Evolutionary conservation across 2,113 vertebrate genomes (phyloP).

Genomic region (Phrynosoma platyrhinos): DNA sequence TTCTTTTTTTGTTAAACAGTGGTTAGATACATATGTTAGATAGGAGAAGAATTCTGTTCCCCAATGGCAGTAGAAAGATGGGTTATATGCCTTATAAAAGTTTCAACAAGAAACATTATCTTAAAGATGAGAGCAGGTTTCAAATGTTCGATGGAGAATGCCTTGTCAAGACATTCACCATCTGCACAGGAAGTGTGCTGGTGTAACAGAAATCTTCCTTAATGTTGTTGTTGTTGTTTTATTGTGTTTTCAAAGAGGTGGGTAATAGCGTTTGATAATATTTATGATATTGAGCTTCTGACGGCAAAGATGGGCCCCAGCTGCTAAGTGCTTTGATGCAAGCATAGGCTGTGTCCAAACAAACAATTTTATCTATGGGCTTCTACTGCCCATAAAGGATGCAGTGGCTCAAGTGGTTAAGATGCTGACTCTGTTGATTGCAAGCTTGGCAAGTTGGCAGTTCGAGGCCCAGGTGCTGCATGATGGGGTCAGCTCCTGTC

Average conservation of each 20-base stretch:
- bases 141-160: slow-evolving; percentile 23
- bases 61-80: slow-evolving; percentile 55
- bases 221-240: not conserved
- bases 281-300: not conserved
- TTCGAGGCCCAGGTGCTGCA: too few relatives aligned
- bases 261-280: not conserved
- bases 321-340: not conserved
- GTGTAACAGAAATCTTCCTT: not conserved
- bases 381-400: rapidly evolving
- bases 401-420: too few relatives aligned
- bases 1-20: slow-evolving; percentile 27
- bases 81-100: slow-evolving; percentile 66
- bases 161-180: not conserved
- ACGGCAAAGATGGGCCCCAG: not conserved
- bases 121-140: slow-evolving; percentile 19
- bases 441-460: not conserved
- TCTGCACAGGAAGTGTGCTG: not conserved
- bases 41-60: slow-evolving; percentile 55
- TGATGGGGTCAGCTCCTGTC: too few relatives aligned
- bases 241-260: not conserved
- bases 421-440: too few relatives aligned
- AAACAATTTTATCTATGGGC: rapidly evolving
- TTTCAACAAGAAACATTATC: slow-evolving; percentile 59
- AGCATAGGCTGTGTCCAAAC: not conserved
- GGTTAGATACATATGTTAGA: slow-evolving; percentile 72